phyloP scores from a whole-genome alignment of 1,140 invertebrate genomes.

The Drosophila orena region DNA sequence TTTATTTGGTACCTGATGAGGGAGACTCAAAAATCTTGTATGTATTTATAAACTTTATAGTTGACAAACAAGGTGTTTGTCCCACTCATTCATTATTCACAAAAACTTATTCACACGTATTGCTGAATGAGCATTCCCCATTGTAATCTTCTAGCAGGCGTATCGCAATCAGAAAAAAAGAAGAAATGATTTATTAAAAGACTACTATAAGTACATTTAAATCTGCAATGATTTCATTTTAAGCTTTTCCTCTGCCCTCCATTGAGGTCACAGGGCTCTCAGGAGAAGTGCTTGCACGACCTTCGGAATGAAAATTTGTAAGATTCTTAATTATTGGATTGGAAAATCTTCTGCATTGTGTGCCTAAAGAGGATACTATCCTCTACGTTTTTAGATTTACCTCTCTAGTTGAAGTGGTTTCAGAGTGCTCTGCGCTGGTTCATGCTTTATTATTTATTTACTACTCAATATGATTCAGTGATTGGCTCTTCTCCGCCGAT shows the following conservation, averaged over 20 bases:
- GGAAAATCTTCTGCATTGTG: not conserved
- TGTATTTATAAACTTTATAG: no score
- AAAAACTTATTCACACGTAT: not conserved
- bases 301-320: not conserved
- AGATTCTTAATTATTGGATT: no score
- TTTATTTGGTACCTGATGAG: no score
- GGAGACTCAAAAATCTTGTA: no score
- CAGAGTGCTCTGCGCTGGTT: not conserved
- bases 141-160: not conserved
- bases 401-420: not conserved
- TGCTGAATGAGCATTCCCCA: slow-evolving; percentile 17
- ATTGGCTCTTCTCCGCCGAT: slow-evolving; percentile 28
- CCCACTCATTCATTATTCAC: no score
- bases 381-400: slow-evolving; percentile 15
- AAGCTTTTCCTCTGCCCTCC: slow-evolving; percentile 31
- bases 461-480: slow-evolving; percentile 15
- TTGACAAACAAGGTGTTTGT: no score
- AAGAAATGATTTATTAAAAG: no score
- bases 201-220: not conserved
- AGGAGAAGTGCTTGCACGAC: slow-evolving; percentile 3
- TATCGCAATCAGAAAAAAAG: no score
- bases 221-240: slow-evolving; percentile 1
- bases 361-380: not conserved
- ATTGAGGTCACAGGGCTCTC: slow-evolving; percentile 10
- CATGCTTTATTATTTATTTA: slow-evolving; percentile 51